phyloP scores from a whole-genome alignment of 2,113 vertebrate species.

The Salvelinus alpinus region DNA sequence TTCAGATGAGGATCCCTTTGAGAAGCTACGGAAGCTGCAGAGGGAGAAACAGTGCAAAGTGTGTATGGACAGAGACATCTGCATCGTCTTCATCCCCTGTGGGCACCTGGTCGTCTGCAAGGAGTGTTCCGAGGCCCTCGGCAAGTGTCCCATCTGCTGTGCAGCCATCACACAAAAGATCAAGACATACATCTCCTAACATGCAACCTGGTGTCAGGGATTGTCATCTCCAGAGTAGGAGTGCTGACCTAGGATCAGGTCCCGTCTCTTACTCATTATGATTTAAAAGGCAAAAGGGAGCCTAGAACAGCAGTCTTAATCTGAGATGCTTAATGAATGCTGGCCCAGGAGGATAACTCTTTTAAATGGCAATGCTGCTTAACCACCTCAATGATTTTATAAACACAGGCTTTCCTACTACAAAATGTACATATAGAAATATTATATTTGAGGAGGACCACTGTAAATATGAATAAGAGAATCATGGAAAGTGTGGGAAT shows the following conservation, averaged over 20 bases:
- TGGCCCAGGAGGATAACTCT: background rate
- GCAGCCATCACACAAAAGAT: conserved; percentile 74
- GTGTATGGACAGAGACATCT: conserved; percentile 88
- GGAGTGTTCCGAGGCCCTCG: conserved; percentile 79
- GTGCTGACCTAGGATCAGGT: no score
- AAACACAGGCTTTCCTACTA: conserved; percentile 40
- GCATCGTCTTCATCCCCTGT: conserved; percentile 88
- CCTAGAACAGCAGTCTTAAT: no score
- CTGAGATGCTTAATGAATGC: no score
- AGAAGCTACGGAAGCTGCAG: conserved; percentile 84
- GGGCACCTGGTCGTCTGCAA: conserved; percentile 88
- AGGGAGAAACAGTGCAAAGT: conserved; percentile 94
- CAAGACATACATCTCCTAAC: conserved; percentile 65
- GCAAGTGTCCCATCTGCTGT: conserved; percentile 91
- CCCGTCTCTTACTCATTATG: no score
- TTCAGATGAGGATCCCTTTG: conserved; percentile 81
- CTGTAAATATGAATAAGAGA: conserved; percentile 30
- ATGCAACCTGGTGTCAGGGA: background rate
- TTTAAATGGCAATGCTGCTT: conserved; percentile 43
- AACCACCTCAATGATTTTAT: conserved; percentile 17
- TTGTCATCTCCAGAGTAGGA: background rate
- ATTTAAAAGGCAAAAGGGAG: no score
- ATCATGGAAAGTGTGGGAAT: background rate
- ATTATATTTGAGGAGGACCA: conserved; percentile 37
- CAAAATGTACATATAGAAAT: conserved; percentile 45